Conservation (phyloP, 2,797 vertebrate species). For the Buphagus erythrorhynchus region DNA sequence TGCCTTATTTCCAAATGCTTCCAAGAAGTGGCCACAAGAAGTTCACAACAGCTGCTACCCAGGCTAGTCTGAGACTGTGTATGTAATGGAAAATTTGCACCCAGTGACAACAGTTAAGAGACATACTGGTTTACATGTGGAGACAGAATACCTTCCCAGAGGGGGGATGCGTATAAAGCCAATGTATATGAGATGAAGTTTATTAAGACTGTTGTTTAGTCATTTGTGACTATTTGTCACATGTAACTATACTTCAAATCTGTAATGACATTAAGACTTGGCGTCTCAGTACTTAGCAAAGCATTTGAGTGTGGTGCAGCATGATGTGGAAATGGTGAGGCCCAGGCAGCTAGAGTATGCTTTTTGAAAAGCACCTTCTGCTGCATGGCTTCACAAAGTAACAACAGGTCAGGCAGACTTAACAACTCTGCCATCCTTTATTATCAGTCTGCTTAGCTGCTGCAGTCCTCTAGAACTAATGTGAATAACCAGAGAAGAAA, state of each 20-base stretch:
- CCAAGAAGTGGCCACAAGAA: background rate
- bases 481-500: background rate
- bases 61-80: background rate
- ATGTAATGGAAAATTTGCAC: background rate
- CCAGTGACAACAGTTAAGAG: background rate
- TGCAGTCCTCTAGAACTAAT: background rate
- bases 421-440: fast-evolving
- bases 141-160: background rate
- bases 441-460: background rate
- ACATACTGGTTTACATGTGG: background rate
- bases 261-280: background rate
- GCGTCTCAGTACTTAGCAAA: background rate
- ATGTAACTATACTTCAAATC: fast-evolving
- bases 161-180: background rate
- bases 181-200: background rate
- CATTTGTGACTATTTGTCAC: background rate
- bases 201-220: background rate
- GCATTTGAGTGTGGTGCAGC: background rate
- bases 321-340: background rate
- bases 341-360: background rate
- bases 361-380: background rate
- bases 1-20: background rate
- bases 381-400: background rate
- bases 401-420: background rate
- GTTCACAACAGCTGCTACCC: background rate